Base-by-base conservation (phyloP, 2,797 vertebrate genomes). In the Xenentodon cancila region DNA sequence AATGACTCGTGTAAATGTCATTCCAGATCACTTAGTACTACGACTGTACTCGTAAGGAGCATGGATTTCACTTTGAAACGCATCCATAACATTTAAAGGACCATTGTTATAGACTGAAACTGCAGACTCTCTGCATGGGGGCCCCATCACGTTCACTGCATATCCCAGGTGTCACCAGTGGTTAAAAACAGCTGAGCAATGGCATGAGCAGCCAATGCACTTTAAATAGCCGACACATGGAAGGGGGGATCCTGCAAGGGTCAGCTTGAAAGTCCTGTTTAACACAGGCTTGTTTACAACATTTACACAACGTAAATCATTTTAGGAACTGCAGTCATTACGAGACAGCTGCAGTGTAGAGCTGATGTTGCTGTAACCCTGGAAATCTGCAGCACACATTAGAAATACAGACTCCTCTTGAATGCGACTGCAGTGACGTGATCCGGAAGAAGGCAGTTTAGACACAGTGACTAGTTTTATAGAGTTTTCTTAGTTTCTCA, bases 201-300 rank as follows among this genome's bases (percentile, higher is more conserved):
- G 61, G 77, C 75, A 54, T 48, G 56, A 71, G 57, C 37, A 47
- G 74, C 63, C 64, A 71, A 44, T 22, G 44, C 5, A 73, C 91
- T 90, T 86, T 86, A 93, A 93, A 93, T 94, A 86, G 82, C 60
- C 76, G 73, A 73, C 75, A 78, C 87, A 89, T 58, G 73, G 84
- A 88, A 84, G 85, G n/a, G 82, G 75, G 88, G 75, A 70, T 80
- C 90, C 90, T 67, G 51, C 58, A 94, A 95, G 95, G 95, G 94
- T 95, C 91, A 71, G 55, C 22, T 19, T 62, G 60, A 79, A 83
- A 81, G 73, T 71, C 53, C 51, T 81, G 53, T 51, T 73, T 68
- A 61, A 66, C 22, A 27, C 12, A 1, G 72, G 71, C 62, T 65
- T 82, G 73, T 78, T 81, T 76, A 56, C 52, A 53, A 21, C 56